Evolutionary conservation across 2,113 vertebrate genomes (phyloP).

Genomic region (Petrocephalus microphthalmus): DNA sequence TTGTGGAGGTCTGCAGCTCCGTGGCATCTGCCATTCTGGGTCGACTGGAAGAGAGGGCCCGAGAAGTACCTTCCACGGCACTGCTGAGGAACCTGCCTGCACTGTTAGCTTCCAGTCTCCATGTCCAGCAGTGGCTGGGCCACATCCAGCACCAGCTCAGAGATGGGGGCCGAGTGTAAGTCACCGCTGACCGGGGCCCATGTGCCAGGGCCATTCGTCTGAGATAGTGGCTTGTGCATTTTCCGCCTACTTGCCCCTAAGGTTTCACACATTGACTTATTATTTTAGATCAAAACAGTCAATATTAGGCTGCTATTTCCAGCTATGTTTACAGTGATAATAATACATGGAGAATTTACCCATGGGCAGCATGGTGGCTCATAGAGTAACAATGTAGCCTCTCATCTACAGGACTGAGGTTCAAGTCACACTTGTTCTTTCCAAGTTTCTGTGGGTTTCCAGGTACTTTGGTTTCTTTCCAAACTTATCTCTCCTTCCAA

Average conservation of each 20-base stretch:
- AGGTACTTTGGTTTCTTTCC: background rate
- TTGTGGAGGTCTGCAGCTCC: slow-evolving; percentile 76
- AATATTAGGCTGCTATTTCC: background rate
- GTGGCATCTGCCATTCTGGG: slow-evolving; percentile 68
- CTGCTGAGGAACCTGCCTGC: slow-evolving; percentile 66
- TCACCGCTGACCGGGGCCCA: background rate
- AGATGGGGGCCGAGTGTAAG: slow-evolving; percentile 70
- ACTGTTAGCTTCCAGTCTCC: slow-evolving; percentile 69
- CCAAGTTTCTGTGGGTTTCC: background rate
- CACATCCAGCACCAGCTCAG: slow-evolving; percentile 68
- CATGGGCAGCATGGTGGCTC: background rate
- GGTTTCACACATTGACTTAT: background rate
- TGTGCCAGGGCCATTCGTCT: background rate
- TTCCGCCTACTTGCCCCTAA: background rate
- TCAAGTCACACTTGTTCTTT: background rate
- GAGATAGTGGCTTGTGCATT: background rate
- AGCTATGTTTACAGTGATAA: background rate
- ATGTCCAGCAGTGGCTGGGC: slow-evolving; percentile 66
- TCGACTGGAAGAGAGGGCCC: slow-evolving; percentile 71
- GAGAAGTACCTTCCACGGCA: slow-evolving; percentile 68
- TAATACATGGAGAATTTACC: background rate
- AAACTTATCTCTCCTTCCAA: background rate
- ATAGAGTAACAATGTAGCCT: background rate
- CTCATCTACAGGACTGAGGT: background rate
- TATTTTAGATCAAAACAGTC: background rate